These are phyloP conservation scores for Columba janthina DNA, from an alignment of 2,113 vertebrate genomes.

Conservation along the genomic window DNA sequence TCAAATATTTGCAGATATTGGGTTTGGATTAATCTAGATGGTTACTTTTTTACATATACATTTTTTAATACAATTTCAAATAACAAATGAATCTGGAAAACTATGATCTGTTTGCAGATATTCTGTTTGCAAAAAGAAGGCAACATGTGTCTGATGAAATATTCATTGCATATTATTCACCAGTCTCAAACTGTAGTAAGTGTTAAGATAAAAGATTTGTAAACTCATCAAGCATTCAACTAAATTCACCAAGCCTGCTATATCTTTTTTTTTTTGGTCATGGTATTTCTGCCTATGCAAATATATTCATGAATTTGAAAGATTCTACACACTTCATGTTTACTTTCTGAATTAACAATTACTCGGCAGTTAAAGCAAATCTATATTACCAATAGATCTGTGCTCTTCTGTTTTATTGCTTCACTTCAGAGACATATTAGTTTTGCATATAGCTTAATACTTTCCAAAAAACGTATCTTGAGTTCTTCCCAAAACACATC, in stretches of 20 bases:
- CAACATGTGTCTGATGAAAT: slow-evolving; percentile 40
- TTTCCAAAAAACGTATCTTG: neutral
- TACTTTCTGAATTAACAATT: slow-evolving; percentile 2
- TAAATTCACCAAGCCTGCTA: neutral
- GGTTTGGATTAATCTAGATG: neutral
- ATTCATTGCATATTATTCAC: slow-evolving; percentile 37
- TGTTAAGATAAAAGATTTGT: slow-evolving; percentile 48
- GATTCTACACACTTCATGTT: neutral
- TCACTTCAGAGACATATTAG: neutral
- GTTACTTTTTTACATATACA: neutral
- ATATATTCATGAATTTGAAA: neutral
- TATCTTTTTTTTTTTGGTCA: neutral
- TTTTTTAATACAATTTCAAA: neutral
- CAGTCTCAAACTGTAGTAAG: slow-evolving; percentile 11
- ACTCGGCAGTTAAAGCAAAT: neutral
- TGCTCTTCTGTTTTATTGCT: neutral
- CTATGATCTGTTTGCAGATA: neutral
- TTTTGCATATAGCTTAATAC: neutral
- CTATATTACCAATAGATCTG: neutral
- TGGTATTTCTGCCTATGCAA: neutral
- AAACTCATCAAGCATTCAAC: slow-evolving; percentile 22
- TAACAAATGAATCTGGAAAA: neutral
- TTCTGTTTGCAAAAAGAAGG: slow-evolving; percentile 4
- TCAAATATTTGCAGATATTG: neutral
- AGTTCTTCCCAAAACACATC: neutral